Evolutionary conservation across 2,797 vertebrate genomes (phyloP).

Genomic region (Parauchenoglanis ngamensis): DNA sequence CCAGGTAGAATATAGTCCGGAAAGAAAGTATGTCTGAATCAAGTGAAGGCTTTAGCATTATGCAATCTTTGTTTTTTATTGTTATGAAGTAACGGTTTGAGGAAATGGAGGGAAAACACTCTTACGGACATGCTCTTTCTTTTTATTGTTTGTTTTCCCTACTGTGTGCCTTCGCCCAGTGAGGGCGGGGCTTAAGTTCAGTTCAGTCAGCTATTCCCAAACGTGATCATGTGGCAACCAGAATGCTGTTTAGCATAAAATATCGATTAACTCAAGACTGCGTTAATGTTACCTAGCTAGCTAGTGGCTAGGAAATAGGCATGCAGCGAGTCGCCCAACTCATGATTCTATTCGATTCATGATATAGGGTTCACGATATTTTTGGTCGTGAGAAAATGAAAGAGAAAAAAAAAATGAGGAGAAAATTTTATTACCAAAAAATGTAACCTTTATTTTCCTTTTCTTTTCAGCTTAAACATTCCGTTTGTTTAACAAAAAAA

Average conservation of each 20-base stretch:
- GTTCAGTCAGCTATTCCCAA: background rate
- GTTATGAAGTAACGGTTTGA: background rate
- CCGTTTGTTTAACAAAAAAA: too few relatives aligned
- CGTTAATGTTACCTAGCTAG: background rate
- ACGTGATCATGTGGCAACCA: background rate
- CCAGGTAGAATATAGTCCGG: background rate
- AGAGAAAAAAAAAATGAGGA: too few relatives aligned
- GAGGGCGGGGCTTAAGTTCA: background rate
- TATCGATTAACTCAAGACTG: background rate
- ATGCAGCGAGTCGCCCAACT: too few relatives aligned
- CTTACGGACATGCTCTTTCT: background rate
- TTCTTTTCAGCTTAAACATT: too few relatives aligned
- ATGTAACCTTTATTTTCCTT: too few relatives aligned
- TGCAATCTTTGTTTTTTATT: background rate
- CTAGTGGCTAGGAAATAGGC: background rate
- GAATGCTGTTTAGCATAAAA: background rate
- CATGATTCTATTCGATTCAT: too few relatives aligned
- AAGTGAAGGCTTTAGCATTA: background rate
- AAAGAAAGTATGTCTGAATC: background rate
- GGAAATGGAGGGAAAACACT: background rate
- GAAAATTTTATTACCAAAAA: too few relatives aligned
- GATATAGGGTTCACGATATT: too few relatives aligned
- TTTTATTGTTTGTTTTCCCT: background rate
- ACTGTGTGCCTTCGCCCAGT: background rate
- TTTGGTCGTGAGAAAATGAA: too few relatives aligned